Conservation (phyloP, 2,797 vertebrate species). For the Tauraco hartlaubi region DNA sequence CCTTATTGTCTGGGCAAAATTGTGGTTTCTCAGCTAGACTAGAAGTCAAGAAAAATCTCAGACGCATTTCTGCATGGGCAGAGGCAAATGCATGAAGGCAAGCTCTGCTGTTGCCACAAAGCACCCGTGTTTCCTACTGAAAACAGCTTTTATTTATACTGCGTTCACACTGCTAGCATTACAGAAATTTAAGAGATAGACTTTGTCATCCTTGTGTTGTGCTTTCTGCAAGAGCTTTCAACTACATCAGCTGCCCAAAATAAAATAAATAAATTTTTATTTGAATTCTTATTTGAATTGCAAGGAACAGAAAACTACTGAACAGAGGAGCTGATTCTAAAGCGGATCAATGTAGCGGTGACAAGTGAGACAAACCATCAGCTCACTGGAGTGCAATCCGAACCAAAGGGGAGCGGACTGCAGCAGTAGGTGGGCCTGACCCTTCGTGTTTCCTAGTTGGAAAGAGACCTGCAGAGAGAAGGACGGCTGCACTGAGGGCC, state of each 20-base stretch:
- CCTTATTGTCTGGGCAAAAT: neutral
- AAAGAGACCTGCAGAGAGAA: neutral
- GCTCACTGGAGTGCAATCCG: neutral
- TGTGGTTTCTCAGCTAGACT: neutral
- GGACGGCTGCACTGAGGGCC: neutral
- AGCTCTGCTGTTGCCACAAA: neutral
- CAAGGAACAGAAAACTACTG: neutral
- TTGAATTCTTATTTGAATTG: neutral
- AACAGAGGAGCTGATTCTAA: neutral
- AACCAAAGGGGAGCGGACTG: neutral
- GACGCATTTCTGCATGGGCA: neutral
- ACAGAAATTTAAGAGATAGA: neutral
- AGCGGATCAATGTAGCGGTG: neutral
- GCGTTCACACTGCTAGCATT: neutral
- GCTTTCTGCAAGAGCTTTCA: neutral
- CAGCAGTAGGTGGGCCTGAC: neutral
- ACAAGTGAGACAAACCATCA: neutral
- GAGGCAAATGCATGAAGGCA: neutral
- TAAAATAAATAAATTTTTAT: neutral
- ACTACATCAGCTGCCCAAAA: neutral
- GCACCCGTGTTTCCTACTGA: neutral
- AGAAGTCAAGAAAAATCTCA: neutral
- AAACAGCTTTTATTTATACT: neutral
- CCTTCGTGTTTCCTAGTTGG: accelerated
- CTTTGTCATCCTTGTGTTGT: neutral